phyloP scores from a whole-genome alignment of 2,888 invertebrate species.

The Tiliacea aurago region DNA sequence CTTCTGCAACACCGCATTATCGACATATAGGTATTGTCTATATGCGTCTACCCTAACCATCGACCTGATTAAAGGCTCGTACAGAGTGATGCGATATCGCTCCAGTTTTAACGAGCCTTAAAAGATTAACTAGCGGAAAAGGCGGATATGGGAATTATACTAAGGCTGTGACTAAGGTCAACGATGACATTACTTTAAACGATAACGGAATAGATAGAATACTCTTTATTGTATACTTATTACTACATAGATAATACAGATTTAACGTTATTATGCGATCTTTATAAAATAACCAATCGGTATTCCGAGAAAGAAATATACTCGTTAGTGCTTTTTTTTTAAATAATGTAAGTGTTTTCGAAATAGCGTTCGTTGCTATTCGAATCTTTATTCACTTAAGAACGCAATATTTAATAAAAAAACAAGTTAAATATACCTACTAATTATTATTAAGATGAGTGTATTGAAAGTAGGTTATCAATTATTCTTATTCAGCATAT shows the following conservation, averaged over 20 bases:
- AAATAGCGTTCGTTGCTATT: no score
- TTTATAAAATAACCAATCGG: background rate
- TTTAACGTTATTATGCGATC: background rate
- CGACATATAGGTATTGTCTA: slow-evolving; percentile 14
- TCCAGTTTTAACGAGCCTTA: no score
- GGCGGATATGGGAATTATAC: background rate
- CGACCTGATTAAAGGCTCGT: slow-evolving; percentile 41
- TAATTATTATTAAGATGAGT: no score
- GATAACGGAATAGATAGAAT: no score
- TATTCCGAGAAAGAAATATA: no score
- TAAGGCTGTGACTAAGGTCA: background rate
- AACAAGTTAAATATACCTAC: no score
- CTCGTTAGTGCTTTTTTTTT: no score
- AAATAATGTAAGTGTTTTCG: no score
- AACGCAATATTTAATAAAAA: background rate
- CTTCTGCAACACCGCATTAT: slow-evolving; percentile 24
- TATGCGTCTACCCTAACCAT: slow-evolving; percentile 16
- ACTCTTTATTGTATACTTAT: background rate
- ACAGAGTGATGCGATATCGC: no score
- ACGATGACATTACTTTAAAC: background rate
- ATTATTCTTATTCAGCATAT: background rate
- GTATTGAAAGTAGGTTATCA: background rate
- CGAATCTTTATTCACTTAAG: background rate
- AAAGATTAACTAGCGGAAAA: slow-evolving; percentile 6
- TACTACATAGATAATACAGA: background rate